Conservation (phyloP, 2,888 invertebrate species). For the Dermolepida albohirtum region DNA sequence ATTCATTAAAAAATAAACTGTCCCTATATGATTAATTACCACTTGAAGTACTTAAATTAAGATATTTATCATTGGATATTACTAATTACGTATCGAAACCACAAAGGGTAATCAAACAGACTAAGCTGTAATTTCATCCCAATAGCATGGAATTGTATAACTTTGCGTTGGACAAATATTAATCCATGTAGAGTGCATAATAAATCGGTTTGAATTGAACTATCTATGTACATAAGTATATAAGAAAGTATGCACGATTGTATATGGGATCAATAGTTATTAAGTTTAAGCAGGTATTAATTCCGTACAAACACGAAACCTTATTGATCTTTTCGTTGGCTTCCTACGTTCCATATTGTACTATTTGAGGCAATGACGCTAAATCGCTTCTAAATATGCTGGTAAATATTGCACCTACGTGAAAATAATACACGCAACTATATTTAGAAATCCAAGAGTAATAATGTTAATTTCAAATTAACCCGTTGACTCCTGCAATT, state of each 20-base stretch:
- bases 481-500: too few species aligned
- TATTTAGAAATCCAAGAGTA: too few species aligned
- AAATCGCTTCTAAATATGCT: background rate
- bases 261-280: constrained; percentile 13
- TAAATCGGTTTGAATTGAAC: background rate
- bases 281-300: background rate
- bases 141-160: background rate
- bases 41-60: too few species aligned
- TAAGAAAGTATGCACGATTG: too few species aligned
- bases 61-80: too few species aligned
- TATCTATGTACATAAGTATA: too few species aligned
- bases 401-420: background rate
- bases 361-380: background rate
- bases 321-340: background rate
- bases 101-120: constrained; percentile 7
- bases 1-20: too few species aligned
- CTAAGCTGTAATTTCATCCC: background rate
- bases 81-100: background rate
- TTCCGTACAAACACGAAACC: constrained; percentile 1
- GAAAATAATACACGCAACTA: too few species aligned
- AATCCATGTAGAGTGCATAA: constrained; percentile 4
- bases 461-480: too few species aligned
- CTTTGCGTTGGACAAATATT: background rate
- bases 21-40: too few species aligned
- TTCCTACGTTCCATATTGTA: background rate